Conservation (phyloP, 2,113 vertebrate species). For the Tupaia tana region DNA sequence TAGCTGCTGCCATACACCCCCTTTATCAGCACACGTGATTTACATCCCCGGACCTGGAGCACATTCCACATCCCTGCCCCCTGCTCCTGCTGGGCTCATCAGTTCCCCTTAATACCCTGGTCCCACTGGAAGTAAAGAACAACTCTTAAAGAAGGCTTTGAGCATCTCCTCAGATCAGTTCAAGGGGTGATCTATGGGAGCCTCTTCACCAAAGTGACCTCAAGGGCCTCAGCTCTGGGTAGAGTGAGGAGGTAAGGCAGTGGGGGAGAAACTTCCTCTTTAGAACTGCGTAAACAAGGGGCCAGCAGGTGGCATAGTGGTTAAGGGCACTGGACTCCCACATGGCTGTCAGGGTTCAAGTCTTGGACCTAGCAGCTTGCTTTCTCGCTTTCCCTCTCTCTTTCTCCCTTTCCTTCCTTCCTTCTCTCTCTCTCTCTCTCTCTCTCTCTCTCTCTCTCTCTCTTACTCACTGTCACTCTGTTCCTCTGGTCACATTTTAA, state of each 20-base stretch:
- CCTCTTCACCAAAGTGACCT: background rate
- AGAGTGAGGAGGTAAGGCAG: too few relatives aligned
- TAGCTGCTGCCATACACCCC: fast-evolving
- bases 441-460: too few relatives aligned
- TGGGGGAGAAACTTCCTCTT: background rate
- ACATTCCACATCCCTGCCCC: background rate
- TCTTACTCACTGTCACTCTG: too few relatives aligned
- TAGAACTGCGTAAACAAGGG: background rate
- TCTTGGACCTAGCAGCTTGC: too few relatives aligned
- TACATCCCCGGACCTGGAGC: background rate
- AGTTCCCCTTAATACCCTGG: background rate
- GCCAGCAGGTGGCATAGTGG: too few relatives aligned
- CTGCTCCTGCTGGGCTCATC: background rate
- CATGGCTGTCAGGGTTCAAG: too few relatives aligned
- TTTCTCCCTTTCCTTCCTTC: too few relatives aligned
- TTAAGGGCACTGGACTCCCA: too few relatives aligned
- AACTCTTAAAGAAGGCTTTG: background rate
- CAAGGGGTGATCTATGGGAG: background rate
- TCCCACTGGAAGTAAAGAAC: background rate
- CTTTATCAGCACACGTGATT: fast-evolving
- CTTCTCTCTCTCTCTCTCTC: too few relatives aligned
- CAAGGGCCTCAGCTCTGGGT: background rate
- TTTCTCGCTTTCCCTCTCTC: too few relatives aligned
- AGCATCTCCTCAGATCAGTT: background rate
- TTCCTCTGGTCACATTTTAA: too few relatives aligned